These are phyloP conservation scores for Apis dorsata DNA, from an alignment of 1,140 invertebrate genomes.

Conservation along the genomic window DNA sequence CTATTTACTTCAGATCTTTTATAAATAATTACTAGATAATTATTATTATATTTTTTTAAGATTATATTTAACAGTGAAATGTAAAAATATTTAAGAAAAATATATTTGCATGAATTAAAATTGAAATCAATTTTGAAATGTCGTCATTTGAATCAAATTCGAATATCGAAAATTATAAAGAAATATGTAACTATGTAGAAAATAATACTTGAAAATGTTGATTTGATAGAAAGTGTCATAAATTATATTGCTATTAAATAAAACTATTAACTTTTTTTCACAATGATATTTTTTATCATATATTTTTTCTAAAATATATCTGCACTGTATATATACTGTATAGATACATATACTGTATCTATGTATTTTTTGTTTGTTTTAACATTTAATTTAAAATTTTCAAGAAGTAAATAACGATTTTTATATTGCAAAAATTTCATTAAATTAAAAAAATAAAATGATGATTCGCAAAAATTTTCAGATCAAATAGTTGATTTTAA, in stretches of 20 bases:
- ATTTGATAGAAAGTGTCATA: not conserved
- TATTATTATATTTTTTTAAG: not conserved
- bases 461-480: not conserved
- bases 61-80: not conserved
- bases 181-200: conserved; percentile 3
- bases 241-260: not conserved
- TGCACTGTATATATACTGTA: too few relatives aligned
- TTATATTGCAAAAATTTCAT: not conserved
- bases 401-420: too few relatives aligned
- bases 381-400: too few relatives aligned
- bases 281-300: not conserved
- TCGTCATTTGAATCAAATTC: too few relatives aligned
- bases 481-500: not conserved
- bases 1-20: not conserved
- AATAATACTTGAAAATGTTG: not conserved
- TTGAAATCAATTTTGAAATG: not conserved
- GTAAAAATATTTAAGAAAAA: too few relatives aligned
- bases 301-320: not conserved
- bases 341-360: too few relatives aligned
- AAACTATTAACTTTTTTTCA: not conserved
- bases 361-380: too few relatives aligned
- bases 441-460: not conserved
- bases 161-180: too few relatives aligned
- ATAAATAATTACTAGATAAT: too few relatives aligned
- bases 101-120: conserved; percentile 21